Conservation (phyloP, 1,140 invertebrate species). For the Drosophila virilis region DNA sequence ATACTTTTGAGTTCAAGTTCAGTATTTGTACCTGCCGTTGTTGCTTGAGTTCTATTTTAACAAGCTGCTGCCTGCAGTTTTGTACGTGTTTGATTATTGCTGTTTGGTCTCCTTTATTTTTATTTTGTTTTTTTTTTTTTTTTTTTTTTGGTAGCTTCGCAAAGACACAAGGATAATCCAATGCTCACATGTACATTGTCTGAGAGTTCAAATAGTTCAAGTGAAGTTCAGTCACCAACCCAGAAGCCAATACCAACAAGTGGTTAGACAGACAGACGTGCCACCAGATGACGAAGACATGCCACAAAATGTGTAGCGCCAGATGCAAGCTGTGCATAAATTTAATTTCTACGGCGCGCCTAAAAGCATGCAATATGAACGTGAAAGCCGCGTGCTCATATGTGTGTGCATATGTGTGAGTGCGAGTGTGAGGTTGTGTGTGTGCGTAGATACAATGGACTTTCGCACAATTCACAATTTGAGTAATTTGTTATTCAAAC, state of each 20-base stretch:
- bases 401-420: slow-evolving; percentile 12
- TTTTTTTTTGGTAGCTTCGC: slow-evolving; percentile 2
- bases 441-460: slow-evolving; percentile 57
- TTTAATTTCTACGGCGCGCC: slow-evolving; percentile 49
- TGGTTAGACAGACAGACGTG: slow-evolving; percentile 42
- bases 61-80: slow-evolving; percentile 4
- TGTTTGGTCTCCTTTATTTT: slow-evolving; percentile 7
- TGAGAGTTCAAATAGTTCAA: slow-evolving; percentile 71
- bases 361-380: slow-evolving; percentile 46
- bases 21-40: slow-evolving; percentile 1
- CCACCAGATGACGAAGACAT: neutral
- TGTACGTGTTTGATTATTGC: slow-evolving; percentile 43
- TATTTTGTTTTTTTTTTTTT: slow-evolving; percentile 2
- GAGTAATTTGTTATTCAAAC: slow-evolving; percentile 82
- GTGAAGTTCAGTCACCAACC: slow-evolving; percentile 63
- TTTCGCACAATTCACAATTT: slow-evolving; percentile 71
- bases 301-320: neutral
- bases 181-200: slow-evolving; percentile 66
- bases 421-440: slow-evolving; percentile 13
- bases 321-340: slow-evolving; percentile 62
- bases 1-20: slow-evolving; percentile 7
- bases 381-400: neutral
- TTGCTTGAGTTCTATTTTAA: slow-evolving; percentile 9
- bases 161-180: slow-evolving; percentile 35
- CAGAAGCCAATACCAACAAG: slow-evolving; percentile 67